phyloP scores from a whole-genome alignment of 2,888 invertebrate species.

The Drosophila putrida region DNA sequence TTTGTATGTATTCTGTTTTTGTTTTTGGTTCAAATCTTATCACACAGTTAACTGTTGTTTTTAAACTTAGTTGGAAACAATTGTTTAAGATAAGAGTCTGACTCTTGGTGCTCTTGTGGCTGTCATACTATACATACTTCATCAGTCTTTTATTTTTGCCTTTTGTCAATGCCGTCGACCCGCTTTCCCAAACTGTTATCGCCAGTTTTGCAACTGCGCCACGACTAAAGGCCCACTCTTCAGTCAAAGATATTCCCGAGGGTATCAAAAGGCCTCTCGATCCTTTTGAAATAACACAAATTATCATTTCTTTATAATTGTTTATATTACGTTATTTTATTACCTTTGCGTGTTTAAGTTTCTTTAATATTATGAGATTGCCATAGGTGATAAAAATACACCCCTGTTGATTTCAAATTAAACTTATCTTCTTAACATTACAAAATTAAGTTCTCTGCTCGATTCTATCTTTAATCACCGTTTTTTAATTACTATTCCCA shows the following conservation, averaged over 20 bases:
- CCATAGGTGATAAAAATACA: not conserved
- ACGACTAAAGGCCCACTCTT: conserved; percentile 14
- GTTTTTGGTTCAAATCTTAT: conserved; percentile 63
- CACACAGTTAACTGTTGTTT: conserved; percentile 72
- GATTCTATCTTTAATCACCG: not conserved
- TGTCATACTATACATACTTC: conserved; percentile 36
- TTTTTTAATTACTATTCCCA: conserved; percentile 4
- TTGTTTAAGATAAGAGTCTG: conserved; percentile 63
- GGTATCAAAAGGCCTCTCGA: conserved; percentile 2
- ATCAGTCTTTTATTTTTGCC: conserved; percentile 28
- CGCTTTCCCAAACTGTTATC: conserved; percentile 43
- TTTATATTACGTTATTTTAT: not conserved
- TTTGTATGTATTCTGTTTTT: conserved; percentile 15
- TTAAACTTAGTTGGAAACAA: conserved; percentile 66
- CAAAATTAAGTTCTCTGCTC: not conserved
- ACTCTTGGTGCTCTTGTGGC: conserved; percentile 44
- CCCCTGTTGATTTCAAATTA: not conserved
- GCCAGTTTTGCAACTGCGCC: conserved; percentile 39
- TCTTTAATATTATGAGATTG: not conserved
- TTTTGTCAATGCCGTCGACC: conserved; percentile 41
- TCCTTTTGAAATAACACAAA: conserved; percentile 16
- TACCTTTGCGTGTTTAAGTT: not conserved
- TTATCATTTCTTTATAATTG: not conserved
- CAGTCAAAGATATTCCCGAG: conserved; percentile 11
- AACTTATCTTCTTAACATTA: not conserved